Evolutionary conservation across 2,113 vertebrate genomes (phyloP), one percentile per base, ranked within the genome.

Genomic region (Odobenus rosmarus): DNA sequence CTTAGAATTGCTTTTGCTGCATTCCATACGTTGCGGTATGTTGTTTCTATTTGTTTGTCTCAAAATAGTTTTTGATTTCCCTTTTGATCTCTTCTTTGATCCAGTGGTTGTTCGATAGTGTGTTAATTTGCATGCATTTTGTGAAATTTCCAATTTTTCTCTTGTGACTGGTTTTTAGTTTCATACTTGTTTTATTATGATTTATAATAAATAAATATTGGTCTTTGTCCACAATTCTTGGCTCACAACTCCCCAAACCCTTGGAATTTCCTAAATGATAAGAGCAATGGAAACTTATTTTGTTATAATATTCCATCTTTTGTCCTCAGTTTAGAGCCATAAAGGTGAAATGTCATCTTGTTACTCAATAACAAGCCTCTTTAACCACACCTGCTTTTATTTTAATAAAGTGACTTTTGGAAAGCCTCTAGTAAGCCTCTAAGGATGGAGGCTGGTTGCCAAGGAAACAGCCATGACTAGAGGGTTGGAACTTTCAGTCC

Each of bases 361-460:
- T 74, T 36, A 28, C 61, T 74, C 26, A 23, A 16, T 24, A 84
- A 74, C 31, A 93, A 46, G 67, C 39, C 42, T 18, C 18, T 51
- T 93, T 90, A 90, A 8, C 23, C 72, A 77, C 31, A 62, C 39
- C 18, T 77, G 55, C 61, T 23, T 89, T 84, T 92, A 46, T 71
- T 31, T 92, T 72, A 92, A 84, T 84, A 84, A 92, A 67, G 53
- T 84, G 90, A 61, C 18, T 49, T 74, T 92, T 51, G 55, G 31
- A 92, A 83, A 83, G 64, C 53, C 53, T 33, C 15, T 61, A 61
- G 64, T 55, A 61, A 84, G 59, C 39, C 10, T 76, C 42, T 6
- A 61, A 61, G 39, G 31, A 28, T 74, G 67, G 55, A 92, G 67
- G 24, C 33, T 83, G 18, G 53, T 93, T 83, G 28, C 64, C 39